Evolutionary conservation across 2,888 invertebrate species (phyloP).

Genomic region (Tuta absoluta): DNA sequence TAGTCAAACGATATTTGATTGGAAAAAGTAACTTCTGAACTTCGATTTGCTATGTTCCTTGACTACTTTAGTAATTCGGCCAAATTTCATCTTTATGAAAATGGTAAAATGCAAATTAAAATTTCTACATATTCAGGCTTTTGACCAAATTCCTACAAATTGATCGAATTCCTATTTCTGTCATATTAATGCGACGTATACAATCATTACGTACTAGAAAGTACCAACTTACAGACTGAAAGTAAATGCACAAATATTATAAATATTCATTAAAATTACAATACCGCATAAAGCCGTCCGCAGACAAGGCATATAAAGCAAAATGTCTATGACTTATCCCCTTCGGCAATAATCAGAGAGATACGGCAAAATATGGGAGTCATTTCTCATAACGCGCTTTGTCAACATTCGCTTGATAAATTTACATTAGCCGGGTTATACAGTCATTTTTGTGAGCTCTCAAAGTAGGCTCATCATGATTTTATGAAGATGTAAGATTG

Average conservation of each 20-base stretch:
- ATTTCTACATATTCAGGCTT: no score
- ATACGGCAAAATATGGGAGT: conserved; percentile 73
- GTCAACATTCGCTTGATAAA: conserved; percentile 69
- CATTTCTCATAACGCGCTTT: conserved; percentile 68
- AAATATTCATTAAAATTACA: conserved; percentile 71
- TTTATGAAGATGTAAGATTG: conserved; percentile 21
- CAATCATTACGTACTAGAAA: no score
- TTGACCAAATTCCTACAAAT: no score
- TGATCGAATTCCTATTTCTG: no score
- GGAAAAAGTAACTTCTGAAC: no score
- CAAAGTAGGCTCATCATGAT: conserved; percentile 10
- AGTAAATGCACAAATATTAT: conserved; percentile 63
- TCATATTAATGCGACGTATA: no score
- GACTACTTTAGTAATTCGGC: no score
- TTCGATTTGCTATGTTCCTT: no score
- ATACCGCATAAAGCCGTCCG: conserved; percentile 51
- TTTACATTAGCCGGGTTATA: conserved; percentile 65
- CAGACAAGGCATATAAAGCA: conserved; percentile 54
- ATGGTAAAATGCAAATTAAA: no score
- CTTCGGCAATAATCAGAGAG: conserved; percentile 66
- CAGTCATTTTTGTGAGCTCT: conserved; percentile 45
- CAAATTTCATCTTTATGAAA: no score
- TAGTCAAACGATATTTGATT: no score
- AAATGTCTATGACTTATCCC: conserved; percentile 68
- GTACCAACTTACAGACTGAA: conserved; percentile 54